These are phyloP conservation scores for Etheostoma nigrum DNA, from an alignment of 2,797 vertebrate genomes.

Conservation along the genomic window DNA sequence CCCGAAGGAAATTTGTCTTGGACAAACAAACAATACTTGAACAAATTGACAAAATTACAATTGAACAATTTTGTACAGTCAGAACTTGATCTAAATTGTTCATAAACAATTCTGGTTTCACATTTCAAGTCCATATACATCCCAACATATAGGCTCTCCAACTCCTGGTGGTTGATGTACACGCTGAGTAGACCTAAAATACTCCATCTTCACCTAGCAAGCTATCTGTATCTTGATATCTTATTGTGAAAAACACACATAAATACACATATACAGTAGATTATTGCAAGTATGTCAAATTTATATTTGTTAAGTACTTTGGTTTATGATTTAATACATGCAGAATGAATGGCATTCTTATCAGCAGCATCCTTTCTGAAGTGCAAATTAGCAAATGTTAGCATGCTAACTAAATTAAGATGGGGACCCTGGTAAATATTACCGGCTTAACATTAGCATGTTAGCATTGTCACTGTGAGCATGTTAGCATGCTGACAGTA, in stretches of 20 bases:
- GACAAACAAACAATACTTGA: no score
- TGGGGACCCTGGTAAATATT: background rate
- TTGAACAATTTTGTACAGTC: no score
- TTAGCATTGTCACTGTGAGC: background rate
- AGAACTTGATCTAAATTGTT: background rate
- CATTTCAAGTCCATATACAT: background rate
- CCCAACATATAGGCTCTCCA: background rate
- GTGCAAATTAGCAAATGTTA: background rate
- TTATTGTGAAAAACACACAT: background rate
- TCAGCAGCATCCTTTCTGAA: background rate
- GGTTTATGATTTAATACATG: background rate
- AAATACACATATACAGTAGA: background rate
- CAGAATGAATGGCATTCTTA: background rate
- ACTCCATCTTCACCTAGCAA: background rate
- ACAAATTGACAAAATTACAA: no score
- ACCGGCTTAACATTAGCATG: background rate
- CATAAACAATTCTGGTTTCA: background rate
- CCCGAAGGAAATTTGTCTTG: no score
- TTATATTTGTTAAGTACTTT: background rate
- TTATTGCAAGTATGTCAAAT: background rate
- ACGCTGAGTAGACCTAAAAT: background rate
- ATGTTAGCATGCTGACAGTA: background rate
- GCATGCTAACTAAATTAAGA: slow-evolving; percentile 2
- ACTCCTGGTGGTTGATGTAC: background rate
- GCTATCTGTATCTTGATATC: background rate